phyloP scores from a whole-genome alignment of 2,113 vertebrate species.

The Hippopotamus amphibius region DNA sequence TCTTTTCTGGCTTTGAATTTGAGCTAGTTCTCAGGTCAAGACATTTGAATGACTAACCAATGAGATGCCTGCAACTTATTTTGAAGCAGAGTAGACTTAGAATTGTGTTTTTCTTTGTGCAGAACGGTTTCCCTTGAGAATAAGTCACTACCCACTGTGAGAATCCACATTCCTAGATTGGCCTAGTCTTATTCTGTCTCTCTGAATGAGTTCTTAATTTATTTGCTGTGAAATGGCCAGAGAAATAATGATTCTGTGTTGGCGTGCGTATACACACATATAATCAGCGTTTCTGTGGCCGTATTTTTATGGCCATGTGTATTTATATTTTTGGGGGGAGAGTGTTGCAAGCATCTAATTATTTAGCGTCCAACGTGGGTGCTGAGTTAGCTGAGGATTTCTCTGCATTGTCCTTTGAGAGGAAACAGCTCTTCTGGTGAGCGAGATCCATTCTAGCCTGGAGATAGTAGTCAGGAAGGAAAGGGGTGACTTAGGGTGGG shows the following conservation, averaged over 20 bases:
- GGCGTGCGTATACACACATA: background rate
- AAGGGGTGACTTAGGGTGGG: background rate
- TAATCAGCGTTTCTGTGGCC: background rate
- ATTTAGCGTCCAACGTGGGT: background rate
- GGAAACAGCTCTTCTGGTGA: background rate
- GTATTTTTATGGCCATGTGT: background rate
- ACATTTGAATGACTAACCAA: slow-evolving; percentile 13
- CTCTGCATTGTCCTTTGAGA: background rate
- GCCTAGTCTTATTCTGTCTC: background rate
- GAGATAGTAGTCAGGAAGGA: background rate
- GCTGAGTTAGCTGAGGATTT: background rate
- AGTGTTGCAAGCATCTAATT: background rate
- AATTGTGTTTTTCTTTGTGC: background rate
- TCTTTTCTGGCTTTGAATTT: slow-evolving; percentile 11
- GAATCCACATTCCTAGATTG: background rate
- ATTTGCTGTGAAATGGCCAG: slow-evolving; percentile 3
- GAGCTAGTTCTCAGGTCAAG: background rate
- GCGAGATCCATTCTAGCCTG: background rate
- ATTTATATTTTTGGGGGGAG: background rate
- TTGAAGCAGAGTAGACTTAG: background rate
- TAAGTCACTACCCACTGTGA: background rate
- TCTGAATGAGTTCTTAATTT: background rate
- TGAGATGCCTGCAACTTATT: background rate
- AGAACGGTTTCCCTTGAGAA: background rate
- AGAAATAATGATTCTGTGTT: slow-evolving; percentile 14